A percentile compares a stretch with the other conserved stretches of the same genome.
Evolutionary conservation across 2,797 vertebrate species (phyloP).

Genomic region (Phylloscopus collybita): DNA sequence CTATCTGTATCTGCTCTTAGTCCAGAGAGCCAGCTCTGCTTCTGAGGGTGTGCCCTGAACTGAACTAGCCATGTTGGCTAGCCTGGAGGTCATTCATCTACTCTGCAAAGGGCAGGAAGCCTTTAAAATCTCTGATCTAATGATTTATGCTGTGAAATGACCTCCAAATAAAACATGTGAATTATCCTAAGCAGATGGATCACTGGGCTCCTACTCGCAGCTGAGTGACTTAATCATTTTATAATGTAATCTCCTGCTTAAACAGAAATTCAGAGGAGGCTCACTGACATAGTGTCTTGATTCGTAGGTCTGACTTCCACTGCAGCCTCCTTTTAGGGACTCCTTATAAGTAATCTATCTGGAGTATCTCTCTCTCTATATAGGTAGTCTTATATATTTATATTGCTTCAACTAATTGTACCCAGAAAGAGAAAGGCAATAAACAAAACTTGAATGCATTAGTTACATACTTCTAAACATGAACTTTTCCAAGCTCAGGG

Average conservation of each 20-base stretch:
- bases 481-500: neutral
- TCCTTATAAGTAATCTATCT: neutral
- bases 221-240: neutral
- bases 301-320: neutral
- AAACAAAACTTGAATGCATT: neutral
- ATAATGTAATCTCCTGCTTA: neutral
- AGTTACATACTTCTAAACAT: neutral
- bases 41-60: neutral
- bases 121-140: neutral
- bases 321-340: neutral
- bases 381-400: neutral
- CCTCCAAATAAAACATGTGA: neutral
- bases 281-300: neutral
- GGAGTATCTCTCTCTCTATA: neutral
- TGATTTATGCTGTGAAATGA: neutral
- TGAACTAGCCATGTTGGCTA: neutral
- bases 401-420: neutral
- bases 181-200: neutral
- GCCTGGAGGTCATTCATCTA: neutral
- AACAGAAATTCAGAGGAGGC: neutral
- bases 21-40: neutral
- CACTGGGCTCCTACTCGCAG: neutral
- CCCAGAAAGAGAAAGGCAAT: neutral
- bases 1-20: rapidly evolving
- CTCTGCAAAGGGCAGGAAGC: neutral